Evolutionary conservation across 2,888 invertebrate species (phyloP).

Genomic region (Drosophila quasianomalipes): DNA sequence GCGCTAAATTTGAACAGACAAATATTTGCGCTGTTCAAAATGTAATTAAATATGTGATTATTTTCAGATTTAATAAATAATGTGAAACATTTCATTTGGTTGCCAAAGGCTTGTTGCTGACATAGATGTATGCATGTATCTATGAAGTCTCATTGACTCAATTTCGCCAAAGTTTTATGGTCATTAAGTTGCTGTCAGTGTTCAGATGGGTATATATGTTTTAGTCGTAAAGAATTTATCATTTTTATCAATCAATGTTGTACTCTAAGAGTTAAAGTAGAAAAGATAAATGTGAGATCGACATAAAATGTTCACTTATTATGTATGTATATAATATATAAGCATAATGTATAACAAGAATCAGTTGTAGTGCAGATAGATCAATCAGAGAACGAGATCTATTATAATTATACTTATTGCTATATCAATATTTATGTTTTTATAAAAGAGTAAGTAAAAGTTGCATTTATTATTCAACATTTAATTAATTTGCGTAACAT

Average conservation of each 20-base stretch:
- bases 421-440: neutral
- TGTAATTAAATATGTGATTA: conserved; percentile 12
- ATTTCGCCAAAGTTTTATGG: neutral
- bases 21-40: conserved; percentile 22
- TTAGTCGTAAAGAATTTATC: neutral
- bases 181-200: neutral
- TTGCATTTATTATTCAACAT: neutral
- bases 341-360: neutral
- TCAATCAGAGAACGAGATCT: neutral
- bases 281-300: neutral
- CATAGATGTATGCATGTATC: neutral
- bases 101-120: neutral
- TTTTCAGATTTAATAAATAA: conserved; percentile 12
- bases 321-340: neutral
- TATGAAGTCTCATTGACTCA: neutral
- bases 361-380: neutral
- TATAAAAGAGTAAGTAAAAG: neutral
- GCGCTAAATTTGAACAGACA: conserved; percentile 15
- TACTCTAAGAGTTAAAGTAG: neutral
- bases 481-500: neutral
- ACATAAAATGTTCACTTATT: neutral
- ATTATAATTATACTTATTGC: no score
- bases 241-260: neutral
- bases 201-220: neutral
- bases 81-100: neutral